Percentiles rank a stretch among this genome's conserved stretches.
phyloP scores from a whole-genome alignment of 2,888 invertebrate genomes.

The Lymantria monacha region DNA sequence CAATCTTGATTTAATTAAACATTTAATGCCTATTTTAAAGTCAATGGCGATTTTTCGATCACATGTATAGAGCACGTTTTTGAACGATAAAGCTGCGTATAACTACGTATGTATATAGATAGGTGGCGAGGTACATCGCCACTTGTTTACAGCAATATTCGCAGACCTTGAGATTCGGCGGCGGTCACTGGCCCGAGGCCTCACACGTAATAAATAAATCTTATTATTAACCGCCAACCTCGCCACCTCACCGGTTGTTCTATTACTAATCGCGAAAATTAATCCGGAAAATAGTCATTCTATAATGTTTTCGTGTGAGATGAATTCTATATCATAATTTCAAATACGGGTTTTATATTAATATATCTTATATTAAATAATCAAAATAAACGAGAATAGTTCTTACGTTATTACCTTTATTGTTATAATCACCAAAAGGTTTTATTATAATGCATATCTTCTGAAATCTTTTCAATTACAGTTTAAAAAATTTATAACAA shows the following conservation, averaged over 20 bases:
- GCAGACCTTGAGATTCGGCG: constrained; percentile 79
- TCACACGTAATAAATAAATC: constrained; percentile 53
- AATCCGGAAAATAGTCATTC: constrained; percentile 52
- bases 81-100: constrained; percentile 15
- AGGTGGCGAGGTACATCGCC: constrained; percentile 43
- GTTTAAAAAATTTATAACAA: too few species aligned
- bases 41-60: constrained; percentile 7
- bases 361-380: not conserved
- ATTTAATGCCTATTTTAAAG: not conserved
- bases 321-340: constrained; percentile 3
- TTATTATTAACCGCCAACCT: constrained; percentile 58
- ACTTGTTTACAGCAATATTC: constrained; percentile 75
- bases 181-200: constrained; percentile 75
- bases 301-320: constrained; percentile 4
- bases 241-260: constrained; percentile 37
- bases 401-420: too few species aligned
- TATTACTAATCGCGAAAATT: constrained; percentile 48
- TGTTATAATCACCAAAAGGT: too few species aligned
- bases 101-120: constrained; percentile 24
- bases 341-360: not conserved
- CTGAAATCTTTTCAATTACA: too few species aligned
- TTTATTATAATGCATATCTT: too few species aligned
- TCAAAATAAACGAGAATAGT: not conserved
- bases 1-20: too few species aligned
- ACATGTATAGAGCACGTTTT: constrained; percentile 27